Percentiles rank a stretch among this genome's conserved stretches.
Conservation (phyloP, 1,140 invertebrate genomes). For the Penaeus indicus region DNA sequence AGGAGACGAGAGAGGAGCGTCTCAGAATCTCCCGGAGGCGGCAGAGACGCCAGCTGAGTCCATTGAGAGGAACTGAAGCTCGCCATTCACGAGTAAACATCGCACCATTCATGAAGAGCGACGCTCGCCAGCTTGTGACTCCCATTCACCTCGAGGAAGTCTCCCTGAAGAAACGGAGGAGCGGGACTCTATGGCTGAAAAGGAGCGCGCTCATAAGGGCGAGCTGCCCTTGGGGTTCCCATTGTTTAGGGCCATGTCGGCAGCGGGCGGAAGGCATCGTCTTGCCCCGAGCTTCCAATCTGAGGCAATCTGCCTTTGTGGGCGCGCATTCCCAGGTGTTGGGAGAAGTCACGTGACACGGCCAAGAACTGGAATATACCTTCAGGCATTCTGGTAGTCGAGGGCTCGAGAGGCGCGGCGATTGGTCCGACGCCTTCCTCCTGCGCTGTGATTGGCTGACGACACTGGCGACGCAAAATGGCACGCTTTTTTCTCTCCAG, state of each 20-base stretch:
- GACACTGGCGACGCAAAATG: no score
- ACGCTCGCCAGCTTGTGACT: conserved; percentile 40
- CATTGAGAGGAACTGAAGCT: conserved; percentile 2
- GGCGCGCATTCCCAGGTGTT: conserved; percentile 57
- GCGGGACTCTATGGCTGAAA: background rate
- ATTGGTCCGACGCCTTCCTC: conserved; percentile 33
- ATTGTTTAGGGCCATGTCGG: no score
- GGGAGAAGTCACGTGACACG: conserved; percentile 50
- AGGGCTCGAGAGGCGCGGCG: conserved; percentile 16
- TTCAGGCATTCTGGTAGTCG: conserved; percentile 42
- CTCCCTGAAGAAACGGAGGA: conserved; percentile 19
- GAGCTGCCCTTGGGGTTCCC: background rate
- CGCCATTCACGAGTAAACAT: conserved; percentile 51
- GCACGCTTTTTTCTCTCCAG: conserved; percentile 29
- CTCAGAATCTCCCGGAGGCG: conserved; percentile 6
- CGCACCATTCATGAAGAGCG: conserved; percentile 40
- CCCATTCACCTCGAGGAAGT: conserved; percentile 42
- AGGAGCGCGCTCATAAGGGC: background rate
- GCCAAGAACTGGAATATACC: conserved; percentile 48
- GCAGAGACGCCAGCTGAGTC: conserved; percentile 36
- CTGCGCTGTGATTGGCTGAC: conserved; percentile 24
- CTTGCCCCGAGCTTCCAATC: conserved; percentile 24
- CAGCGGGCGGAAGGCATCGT: background rate
- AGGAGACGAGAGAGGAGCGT: conserved; percentile 20
- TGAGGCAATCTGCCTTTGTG: conserved; percentile 55